Conservation (phyloP, 2,797 vertebrate species). For the Brachymystax lenok region DNA sequence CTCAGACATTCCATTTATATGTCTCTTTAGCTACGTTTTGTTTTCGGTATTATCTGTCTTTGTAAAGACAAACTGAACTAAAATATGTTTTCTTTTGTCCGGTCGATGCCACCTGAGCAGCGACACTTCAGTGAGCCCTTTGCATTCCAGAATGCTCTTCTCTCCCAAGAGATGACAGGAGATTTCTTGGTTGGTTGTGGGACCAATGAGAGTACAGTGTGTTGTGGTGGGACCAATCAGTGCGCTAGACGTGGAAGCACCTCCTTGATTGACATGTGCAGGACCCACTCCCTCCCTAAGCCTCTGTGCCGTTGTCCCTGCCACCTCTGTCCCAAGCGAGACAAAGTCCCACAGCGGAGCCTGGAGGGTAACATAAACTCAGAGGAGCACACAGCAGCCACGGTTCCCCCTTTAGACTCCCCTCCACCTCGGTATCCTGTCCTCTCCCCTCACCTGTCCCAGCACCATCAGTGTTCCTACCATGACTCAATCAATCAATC, state of each 20-base stretch:
- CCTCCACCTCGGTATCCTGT: background rate
- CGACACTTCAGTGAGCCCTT: slow-evolving; percentile 61
- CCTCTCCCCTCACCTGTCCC: background rate
- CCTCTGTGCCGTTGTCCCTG: slow-evolving; percentile 19
- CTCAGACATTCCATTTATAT: background rate
- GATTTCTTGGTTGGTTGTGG: slow-evolving; percentile 16
- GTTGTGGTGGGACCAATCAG: slow-evolving; percentile 15
- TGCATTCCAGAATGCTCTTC: slow-evolving; percentile 47
- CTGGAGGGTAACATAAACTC: background rate
- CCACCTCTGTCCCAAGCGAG: slow-evolving; percentile 39
- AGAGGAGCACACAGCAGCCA: background rate
- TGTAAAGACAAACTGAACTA: slow-evolving; percentile 29
- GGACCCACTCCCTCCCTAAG: slow-evolving; percentile 40
- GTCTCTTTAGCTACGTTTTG: background rate
- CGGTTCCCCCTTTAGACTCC: background rate
- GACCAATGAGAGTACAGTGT: slow-evolving; percentile 6
- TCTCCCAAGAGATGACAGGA: slow-evolving; percentile 35
- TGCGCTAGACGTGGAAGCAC: slow-evolving; percentile 58
- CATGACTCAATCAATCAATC: slow-evolving; percentile 59
- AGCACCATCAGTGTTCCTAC: slow-evolving; percentile 7
- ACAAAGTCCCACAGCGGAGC: slow-evolving; percentile 15
- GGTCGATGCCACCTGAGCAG: slow-evolving; percentile 50
- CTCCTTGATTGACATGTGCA: slow-evolving; percentile 63
- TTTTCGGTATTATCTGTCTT: slow-evolving; percentile 20
- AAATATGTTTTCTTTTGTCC: slow-evolving; percentile 38